Evolutionary conservation across 2,888 invertebrate species (phyloP).

Genomic region (Lasioglossum figueresi): DNA sequence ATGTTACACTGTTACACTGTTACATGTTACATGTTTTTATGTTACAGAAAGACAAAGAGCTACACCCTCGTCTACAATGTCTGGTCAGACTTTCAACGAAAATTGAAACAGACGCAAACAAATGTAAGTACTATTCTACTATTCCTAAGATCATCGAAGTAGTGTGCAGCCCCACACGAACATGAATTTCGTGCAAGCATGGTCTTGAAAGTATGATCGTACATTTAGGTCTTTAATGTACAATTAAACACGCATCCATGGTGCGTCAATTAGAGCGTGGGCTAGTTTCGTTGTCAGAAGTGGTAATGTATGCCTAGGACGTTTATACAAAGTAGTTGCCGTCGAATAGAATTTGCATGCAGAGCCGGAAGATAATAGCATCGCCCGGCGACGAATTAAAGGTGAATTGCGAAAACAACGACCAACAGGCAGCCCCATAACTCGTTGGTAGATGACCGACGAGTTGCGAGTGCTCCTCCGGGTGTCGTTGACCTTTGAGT

Average conservation of each 20-base stretch:
- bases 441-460: conserved; percentile 70
- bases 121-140: not conserved
- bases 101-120: not conserved
- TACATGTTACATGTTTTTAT: no score
- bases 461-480: conserved; percentile 73
- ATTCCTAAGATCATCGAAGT: not conserved
- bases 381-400: conserved; percentile 72
- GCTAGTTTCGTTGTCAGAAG: conserved; percentile 43
- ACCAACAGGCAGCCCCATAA: conserved; percentile 64
- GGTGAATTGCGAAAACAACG: conserved; percentile 73
- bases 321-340: conserved; percentile 54
- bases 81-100: not conserved
- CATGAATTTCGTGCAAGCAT: not conserved
- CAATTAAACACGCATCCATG: conserved; percentile 28
- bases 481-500: conserved; percentile 79
- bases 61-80: not conserved
- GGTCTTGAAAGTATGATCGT: not conserved
- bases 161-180: not conserved
- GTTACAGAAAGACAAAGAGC: not conserved
- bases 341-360: conserved; percentile 66
- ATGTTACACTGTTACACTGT: no score
- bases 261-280: conserved; percentile 25
- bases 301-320: conserved; percentile 32
- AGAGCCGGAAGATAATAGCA: conserved; percentile 68
- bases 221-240: not conserved